Base-by-base conservation (phyloP, 2,888 invertebrate genomes). In the Dione vanillae region DNA sequence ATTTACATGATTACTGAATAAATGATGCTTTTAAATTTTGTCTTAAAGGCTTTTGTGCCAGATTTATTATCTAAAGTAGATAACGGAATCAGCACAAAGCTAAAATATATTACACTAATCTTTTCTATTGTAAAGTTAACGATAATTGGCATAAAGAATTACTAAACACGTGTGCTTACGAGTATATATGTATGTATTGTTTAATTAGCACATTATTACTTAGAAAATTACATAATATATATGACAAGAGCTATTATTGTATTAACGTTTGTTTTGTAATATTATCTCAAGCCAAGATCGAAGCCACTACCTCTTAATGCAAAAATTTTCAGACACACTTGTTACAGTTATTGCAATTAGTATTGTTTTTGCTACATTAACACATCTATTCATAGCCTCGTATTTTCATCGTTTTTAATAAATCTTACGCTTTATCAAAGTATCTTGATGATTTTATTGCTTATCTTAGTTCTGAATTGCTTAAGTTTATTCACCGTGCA, bases 401-500 rank as follows among this genome's bases (percentile, higher is more conserved):
- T 81, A 82, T 86, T 88, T 84, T 79, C 79, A 85, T 85, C 83
- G 78, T 78, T 75, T 78, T 76, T 81, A 79, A 80, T 80, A 79
- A 81, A 78, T 82, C 67, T 72, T 72, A 74, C 74, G 69, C 72
- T 73, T 85, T 87, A 88, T 88, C 88, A 73, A 73, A 67, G 43
- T 70, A 90, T 90, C 89, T 89, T 83, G 81, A 85, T 78, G 82
- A 83, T 85, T 87, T 84, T 85, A 86, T 86, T 85, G 83, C 81
- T 78, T 79, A 78, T 80, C 80, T 82, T 74, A 74, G 70, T 47
- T 72, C 61, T 68, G 75, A 78, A 83, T 84, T 82, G 77, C 74
- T 74, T 70, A 72, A 67, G 58, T 65, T 65, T 52, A 61, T 69
- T 69, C 66, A 70, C 64, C 62, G 72, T 68, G 65, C 61, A 61